Percentiles rank a stretch among this genome's conserved stretches.
Evolutionary conservation across 2,797 vertebrate genomes (phyloP).

Genomic region (Crenuchus spilurus): DNA sequence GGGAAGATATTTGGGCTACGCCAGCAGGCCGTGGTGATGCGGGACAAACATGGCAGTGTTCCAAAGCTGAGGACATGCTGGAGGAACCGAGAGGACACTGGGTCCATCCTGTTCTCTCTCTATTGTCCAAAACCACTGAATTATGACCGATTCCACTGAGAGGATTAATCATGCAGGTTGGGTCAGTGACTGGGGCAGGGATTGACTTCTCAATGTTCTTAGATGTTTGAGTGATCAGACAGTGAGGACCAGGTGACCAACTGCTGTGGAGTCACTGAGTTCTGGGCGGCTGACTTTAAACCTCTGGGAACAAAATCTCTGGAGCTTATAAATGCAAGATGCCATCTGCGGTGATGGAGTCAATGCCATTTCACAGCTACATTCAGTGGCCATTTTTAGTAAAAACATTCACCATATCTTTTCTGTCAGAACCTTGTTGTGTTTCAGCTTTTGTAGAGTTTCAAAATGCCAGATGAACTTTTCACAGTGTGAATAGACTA

Average conservation of each 20-base stretch:
- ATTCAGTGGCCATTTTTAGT: no score
- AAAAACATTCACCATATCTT: no score
- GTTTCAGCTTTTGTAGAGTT: no score
- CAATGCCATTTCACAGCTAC: no score
- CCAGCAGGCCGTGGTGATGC: not conserved
- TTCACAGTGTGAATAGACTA: no score
- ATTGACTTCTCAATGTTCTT: not conserved
- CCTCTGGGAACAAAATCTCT: not conserved
- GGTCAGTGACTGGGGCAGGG: not conserved
- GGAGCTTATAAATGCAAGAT: not conserved
- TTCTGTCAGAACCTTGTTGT: no score
- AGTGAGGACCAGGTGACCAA: not conserved
- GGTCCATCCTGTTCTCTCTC: not conserved
- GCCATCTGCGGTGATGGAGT: no score
- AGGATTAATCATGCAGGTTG: not conserved
- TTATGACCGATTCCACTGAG: not conserved
- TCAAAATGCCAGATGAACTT: no score
- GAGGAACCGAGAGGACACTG: not conserved
- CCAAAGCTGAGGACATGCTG: not conserved
- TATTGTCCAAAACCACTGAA: not conserved
- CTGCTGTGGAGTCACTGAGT: not conserved
- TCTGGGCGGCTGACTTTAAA: not conserved
- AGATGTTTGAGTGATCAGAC: not conserved
- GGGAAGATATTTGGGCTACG: not conserved
- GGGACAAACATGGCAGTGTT: not conserved